Conservation (phyloP, 2,113 vertebrate genomes). For the Antennarius striatus region DNA sequence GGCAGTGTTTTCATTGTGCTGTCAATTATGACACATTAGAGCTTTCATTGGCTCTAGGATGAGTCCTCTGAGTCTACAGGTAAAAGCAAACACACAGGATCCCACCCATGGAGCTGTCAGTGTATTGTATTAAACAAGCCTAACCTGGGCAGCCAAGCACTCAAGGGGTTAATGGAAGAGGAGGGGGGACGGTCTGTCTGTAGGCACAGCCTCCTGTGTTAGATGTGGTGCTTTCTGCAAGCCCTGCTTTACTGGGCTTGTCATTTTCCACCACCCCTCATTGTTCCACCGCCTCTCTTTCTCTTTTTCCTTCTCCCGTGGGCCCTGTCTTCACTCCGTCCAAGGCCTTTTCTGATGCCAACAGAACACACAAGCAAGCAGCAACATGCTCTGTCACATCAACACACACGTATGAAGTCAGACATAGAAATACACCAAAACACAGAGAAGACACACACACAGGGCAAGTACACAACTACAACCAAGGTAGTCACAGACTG, state of each 20-base stretch:
- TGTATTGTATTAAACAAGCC: constrained; percentile 56
- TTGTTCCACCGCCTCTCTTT: constrained; percentile 58
- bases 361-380: constrained; percentile 65
- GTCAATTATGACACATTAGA: constrained; percentile 75
- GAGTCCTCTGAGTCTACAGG: constrained; percentile 71
- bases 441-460: constrained; percentile 15
- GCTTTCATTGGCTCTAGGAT: constrained; percentile 69
- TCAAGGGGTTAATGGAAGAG: constrained; percentile 65
- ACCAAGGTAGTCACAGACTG: too few species aligned
- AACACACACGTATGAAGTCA: constrained; percentile 37
- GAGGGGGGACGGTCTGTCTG: constrained; percentile 48
- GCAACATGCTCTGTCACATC: constrained; percentile 52
- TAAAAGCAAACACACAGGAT: constrained; percentile 72
- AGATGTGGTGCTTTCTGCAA: constrained; percentile 75
- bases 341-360: constrained; percentile 69
- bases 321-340: constrained; percentile 52
- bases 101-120: constrained; percentile 77
- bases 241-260: constrained; percentile 67
- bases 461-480: too few species aligned
- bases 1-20: constrained; percentile 70
- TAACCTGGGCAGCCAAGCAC: constrained; percentile 52
- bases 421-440: constrained; percentile 30
- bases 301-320: constrained; percentile 25
- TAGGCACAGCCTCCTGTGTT: constrained; percentile 60
- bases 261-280: constrained; percentile 73